Conservation (phyloP, 2,888 invertebrate genomes). For the Macaria liturata region DNA sequence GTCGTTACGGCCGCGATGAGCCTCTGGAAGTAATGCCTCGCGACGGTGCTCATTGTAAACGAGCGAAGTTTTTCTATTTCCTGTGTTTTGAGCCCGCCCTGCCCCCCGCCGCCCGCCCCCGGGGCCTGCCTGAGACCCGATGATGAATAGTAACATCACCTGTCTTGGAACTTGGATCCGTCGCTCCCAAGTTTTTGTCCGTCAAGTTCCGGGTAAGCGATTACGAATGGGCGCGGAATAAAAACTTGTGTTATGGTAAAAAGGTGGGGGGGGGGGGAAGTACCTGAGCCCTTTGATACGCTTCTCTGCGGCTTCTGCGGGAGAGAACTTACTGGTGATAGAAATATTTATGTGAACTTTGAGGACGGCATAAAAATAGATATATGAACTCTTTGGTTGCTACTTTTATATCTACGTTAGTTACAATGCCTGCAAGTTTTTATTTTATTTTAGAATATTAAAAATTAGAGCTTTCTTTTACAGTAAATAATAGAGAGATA, state of each 20-base stretch:
- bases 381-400: no score
- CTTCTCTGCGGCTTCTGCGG: constrained; percentile 11
- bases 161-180: constrained; percentile 37
- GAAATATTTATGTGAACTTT: no score
- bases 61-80: constrained; percentile 66
- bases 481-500: no score
- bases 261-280: constrained; percentile 26
- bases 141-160: constrained; percentile 48
- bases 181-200: constrained; percentile 31
- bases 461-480: no score
- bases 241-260: constrained; percentile 35
- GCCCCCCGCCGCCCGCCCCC: constrained; percentile 16
- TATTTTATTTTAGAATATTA: no score
- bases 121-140: constrained; percentile 21
- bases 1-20: constrained; percentile 44
- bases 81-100: constrained; percentile 36
- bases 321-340: no score
- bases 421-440: no score
- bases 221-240: constrained; percentile 34
- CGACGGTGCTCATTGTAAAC: constrained; percentile 53
- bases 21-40: constrained; percentile 50
- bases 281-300: constrained; percentile 18
- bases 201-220: constrained; percentile 39
- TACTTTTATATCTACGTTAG: no score
- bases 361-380: no score